Conservation (phyloP, 2,888 invertebrate species). For the Tetragonisca angustula region DNA sequence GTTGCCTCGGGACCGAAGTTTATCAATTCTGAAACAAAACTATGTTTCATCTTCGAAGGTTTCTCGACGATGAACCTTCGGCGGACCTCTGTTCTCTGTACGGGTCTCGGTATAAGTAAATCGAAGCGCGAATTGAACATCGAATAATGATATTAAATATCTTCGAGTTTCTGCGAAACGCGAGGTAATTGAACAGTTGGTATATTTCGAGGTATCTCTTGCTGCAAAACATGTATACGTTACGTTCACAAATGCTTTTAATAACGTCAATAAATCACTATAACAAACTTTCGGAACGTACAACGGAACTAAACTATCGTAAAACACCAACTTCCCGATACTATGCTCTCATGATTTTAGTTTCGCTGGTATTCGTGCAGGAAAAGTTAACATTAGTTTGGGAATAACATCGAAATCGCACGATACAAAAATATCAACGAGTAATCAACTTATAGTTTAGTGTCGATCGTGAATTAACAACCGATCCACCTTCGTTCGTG, state of each 20-base stretch:
- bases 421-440: not conserved
- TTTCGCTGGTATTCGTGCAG: not conserved
- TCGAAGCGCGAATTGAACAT: not conserved
- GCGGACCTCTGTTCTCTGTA: not conserved
- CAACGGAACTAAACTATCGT: not conserved
- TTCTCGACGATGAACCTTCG: not conserved
- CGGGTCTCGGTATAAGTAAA: not conserved
- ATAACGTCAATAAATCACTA: constrained; percentile 11
- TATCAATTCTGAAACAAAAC: constrained; percentile 12
- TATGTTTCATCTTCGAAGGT: not conserved
- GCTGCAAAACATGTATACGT: not conserved
- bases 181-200: not conserved
- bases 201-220: not conserved
- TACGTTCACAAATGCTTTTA: not conserved
- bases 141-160: not conserved
- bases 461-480: not conserved
- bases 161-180: not conserved
- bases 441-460: not conserved
- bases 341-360: not conserved
- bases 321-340: constrained; percentile 7
- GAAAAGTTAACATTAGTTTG: not conserved
- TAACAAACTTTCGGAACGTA: constrained; percentile 8
- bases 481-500: not conserved
- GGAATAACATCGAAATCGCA: not conserved
- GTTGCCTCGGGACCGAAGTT: not conserved